Evolutionary conservation across 2,888 invertebrate species (phyloP), one percentile per base, ranked within the genome.

Genomic region (Polia nebulosa): DNA sequence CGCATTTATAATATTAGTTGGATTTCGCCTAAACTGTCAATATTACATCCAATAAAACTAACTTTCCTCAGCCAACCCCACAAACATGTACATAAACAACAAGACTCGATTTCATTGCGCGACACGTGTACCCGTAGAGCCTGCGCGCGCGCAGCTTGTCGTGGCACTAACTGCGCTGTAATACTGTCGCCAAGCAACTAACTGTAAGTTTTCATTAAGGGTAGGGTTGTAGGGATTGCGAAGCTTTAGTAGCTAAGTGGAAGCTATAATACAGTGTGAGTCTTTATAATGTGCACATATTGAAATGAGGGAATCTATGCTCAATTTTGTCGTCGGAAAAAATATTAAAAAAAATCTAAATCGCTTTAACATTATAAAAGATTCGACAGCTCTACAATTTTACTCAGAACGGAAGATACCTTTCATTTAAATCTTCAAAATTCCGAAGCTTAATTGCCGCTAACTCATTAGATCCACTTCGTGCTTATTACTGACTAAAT

Each of bases 101-200:
- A 57, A 76, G 58, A 74, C 63, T 80, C 72, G 63, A 41, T 80
- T 81, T 81, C 76, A 60, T 60, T 61, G 27, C 25, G 25, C 41
- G 61, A 78, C 75, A 79, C 79, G 75, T 75, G 73, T 73, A 61
- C 32, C 17, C 11, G 56, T 32, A 45, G 27, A 44, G 15, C n/a
- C 36, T 61, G 78, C 67, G 72, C 57, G 34, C 34, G 57, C 72
- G 57, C 53, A 39, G 60, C 47, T 49, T 66, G 52, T 58, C 36
- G 49, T 70, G 69, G 73, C 82, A 76, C 70, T 82, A 76, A 67
- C 73, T 69, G 73, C 76, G 69, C 72, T 82, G 79, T 81, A 80
- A 77, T 82, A 76, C 74, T 85, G 79, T 85, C 83, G 66, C 79
- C 72, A 72, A 45, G 57, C 60, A 61, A 65, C 56, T 87, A 87